Conservation (phyloP, 2,113 vertebrate species). For the Lichenostomus cassidix region DNA sequence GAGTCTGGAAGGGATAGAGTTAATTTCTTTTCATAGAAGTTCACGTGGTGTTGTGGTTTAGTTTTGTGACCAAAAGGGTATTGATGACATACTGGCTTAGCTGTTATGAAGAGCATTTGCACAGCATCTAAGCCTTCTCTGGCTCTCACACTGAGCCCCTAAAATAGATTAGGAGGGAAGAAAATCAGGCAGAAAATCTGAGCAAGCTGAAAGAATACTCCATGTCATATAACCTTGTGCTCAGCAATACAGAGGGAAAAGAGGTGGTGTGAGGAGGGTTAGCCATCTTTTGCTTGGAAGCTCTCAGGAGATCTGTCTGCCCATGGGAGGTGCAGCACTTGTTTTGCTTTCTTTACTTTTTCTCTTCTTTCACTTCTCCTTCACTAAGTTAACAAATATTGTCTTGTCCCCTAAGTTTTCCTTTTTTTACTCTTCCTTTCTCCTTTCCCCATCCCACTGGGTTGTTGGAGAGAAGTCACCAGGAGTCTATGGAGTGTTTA, state of each 20-base stretch:
- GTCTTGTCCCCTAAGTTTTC: not conserved
- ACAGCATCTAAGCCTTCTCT: not conserved
- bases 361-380: not conserved
- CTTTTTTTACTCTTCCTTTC: not conserved
- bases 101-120: not conserved
- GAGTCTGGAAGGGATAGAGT: not conserved
- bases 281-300: not conserved
- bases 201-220: not conserved
- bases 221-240: fast-evolving
- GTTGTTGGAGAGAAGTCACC: fast-evolving
- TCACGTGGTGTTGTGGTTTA: not conserved
- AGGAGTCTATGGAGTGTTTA: not conserved
- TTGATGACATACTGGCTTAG: not conserved
- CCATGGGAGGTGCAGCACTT: not conserved
- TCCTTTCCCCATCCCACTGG: not conserved
- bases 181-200: not conserved
- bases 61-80: not conserved
- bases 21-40: not conserved
- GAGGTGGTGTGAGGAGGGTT: fast-evolving
- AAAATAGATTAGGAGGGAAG: fast-evolving
- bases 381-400: not conserved
- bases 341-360: not conserved
- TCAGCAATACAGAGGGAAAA: not conserved
- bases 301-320: not conserved
- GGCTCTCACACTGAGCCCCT: not conserved